Conservation (phyloP, 2,888 invertebrate genomes). For the Tineola bisselliella region DNA sequence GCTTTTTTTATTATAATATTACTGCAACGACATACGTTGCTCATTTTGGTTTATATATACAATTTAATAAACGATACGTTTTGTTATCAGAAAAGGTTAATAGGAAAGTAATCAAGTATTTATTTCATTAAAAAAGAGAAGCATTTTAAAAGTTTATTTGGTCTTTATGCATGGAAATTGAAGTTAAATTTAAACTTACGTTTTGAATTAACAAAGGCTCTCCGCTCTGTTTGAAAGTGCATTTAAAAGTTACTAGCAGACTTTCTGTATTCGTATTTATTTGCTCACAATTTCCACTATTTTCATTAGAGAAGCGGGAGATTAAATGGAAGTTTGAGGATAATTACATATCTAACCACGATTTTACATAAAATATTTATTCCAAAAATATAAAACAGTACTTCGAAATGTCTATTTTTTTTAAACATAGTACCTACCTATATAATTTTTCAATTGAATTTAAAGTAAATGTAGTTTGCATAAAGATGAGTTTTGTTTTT, state of each 20-base stretch:
- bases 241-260: constrained; percentile 48
- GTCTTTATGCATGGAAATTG: background rate
- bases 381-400: too few relatives aligned
- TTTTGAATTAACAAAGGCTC: constrained; percentile 54
- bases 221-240: constrained; percentile 27
- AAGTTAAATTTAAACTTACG: constrained; percentile 26
- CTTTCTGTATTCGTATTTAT: constrained; percentile 40
- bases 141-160: background rate
- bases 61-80: background rate
- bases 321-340: constrained; percentile 29
- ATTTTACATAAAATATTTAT: too few relatives aligned
- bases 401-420: background rate
- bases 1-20: constrained; percentile 6
- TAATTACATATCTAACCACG: background rate
- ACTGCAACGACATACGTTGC: background rate
- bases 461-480: background rate
- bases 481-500: background rate
- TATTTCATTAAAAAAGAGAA: background rate
- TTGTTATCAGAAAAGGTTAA: background rate
- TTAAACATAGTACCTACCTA: background rate
- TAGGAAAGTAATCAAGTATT: background rate
- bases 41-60: background rate
- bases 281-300: too few relatives aligned
- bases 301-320: constrained; percentile 40
- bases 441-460: background rate